Conservation (phyloP, 1,140 invertebrate genomes). For the Drosophila nikananu region DNA sequence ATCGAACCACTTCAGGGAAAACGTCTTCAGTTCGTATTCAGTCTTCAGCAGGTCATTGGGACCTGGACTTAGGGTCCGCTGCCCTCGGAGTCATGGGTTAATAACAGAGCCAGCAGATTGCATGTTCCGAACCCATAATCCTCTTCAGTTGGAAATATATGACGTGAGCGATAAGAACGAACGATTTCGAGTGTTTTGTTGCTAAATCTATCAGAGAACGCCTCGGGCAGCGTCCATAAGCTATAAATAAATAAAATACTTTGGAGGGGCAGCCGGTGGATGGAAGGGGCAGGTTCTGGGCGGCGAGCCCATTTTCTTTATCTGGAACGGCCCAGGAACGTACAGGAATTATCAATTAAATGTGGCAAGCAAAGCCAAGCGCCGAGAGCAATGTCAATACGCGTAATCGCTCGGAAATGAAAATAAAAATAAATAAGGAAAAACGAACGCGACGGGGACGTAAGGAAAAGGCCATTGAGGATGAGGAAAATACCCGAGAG, state of each 20-base stretch:
- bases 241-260: slow-evolving; percentile 63
- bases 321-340: slow-evolving; percentile 50
- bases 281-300: slow-evolving; percentile 12
- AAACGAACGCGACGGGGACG: slow-evolving; percentile 17
- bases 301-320: slow-evolving; percentile 57
- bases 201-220: slow-evolving; percentile 52
- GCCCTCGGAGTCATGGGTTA: slow-evolving; percentile 31
- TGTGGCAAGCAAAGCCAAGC: slow-evolving; percentile 45
- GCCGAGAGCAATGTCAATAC: slow-evolving; percentile 73
- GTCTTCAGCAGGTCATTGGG: slow-evolving; percentile 15
- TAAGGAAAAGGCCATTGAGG: slow-evolving; percentile 1
- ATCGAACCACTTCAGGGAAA: too few species aligned
- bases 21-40: too few species aligned
- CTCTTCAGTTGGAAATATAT: slow-evolving; percentile 62
- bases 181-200: slow-evolving; percentile 50
- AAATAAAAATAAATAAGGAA: slow-evolving; percentile 59
- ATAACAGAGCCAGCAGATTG: slow-evolving; percentile 49
- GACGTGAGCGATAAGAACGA: slow-evolving; percentile 71
- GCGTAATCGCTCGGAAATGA: slow-evolving; percentile 60
- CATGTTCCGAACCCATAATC: slow-evolving; percentile 67
- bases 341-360: slow-evolving; percentile 79
- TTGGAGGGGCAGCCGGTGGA: not conserved
- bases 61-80: not conserved
- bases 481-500: slow-evolving; percentile 19
- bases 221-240: slow-evolving; percentile 40